Base-by-base conservation (phyloP, 53 echinoderm and acorn worm genomes). In the Echinarachnius parma region DNA sequence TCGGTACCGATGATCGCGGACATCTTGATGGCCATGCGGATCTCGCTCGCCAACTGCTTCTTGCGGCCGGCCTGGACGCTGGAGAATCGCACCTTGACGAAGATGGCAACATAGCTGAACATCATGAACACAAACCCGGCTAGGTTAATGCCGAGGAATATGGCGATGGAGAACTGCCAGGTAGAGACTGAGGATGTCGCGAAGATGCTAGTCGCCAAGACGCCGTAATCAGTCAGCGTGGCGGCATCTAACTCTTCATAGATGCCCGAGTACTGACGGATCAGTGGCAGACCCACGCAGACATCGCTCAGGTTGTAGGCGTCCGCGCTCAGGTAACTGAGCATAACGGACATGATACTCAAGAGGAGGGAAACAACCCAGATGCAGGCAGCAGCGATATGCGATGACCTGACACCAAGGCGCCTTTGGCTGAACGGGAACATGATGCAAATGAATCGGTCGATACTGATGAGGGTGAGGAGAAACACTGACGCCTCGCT, bases 131-230 rank as follows among this genome's bases (percentile, higher is more conserved):
- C 23, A 46, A 84, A 84, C 34, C 78, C 78, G 34, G 79, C 60
- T 21, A 84, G 59, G 72, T 84, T 84, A 21, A 84, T 28, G 62
- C 78, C 84, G 13, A 84, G 84, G 47, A 84, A 84, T n/a, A 84
- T 37, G 16, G 72, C 84, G 33, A 62, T 76, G 62, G 84, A 84
- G 47, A 56, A 84, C 52, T 77, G 67, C 83, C 83, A 83, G 3
- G 83, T 77, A 3, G 83, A 76, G 9, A 53, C 53, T 10, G 69
- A 69, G 11, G 69, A 69, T 1, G 4, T 33, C 11, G 69, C 69
- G 53, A 69, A 4, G 1, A 69, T 21, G 22, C 34, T 66, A 2
- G 23, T 1, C 14, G 45, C 77, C 29, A 21, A 11, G 39, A 77
- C 64, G 14, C 77, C 77, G 66, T 66, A 66, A 42, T 42, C 77